Evolutionary conservation across 2,113 vertebrate species (phyloP).

Genomic region (Antennarius striatus): DNA sequence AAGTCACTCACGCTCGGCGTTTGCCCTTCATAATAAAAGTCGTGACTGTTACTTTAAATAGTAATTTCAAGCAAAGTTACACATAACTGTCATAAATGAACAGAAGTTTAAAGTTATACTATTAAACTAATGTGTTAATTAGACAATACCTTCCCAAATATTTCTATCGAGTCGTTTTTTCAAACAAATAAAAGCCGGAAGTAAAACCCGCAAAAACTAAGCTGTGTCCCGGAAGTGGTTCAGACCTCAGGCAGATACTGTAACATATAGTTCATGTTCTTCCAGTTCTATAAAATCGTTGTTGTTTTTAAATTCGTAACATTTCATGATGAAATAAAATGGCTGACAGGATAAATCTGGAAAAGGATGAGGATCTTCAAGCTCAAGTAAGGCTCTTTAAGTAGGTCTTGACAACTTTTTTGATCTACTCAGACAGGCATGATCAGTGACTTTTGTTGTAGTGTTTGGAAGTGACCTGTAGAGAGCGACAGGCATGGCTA

Average conservation of each 20-base stretch:
- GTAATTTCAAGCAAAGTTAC: too few relatives aligned
- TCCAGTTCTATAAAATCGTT: neutral
- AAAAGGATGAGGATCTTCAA: constrained; percentile 70
- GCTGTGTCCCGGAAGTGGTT: constrained; percentile 43
- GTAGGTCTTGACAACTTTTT: neutral
- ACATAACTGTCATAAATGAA: too few relatives aligned
- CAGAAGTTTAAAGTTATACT: too few relatives aligned
- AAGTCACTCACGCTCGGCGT: neutral
- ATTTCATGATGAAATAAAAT: too few relatives aligned
- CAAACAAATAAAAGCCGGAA: too few relatives aligned
- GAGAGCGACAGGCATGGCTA: too few relatives aligned
- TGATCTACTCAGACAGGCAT: neutral
- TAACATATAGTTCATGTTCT: constrained; percentile 6
- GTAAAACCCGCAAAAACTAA: too few relatives aligned
- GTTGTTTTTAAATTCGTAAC: neutral
- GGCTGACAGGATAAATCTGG: constrained; percentile 19
- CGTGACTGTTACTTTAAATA: accelerated
- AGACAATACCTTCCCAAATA: too few relatives aligned
- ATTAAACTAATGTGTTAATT: accelerated
- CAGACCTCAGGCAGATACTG: neutral
- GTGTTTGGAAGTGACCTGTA: too few relatives aligned
- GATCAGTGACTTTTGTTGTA: neutral
- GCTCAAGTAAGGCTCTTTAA: constrained; percentile 67
- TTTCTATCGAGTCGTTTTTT: too few relatives aligned
- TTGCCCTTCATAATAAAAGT: constrained; percentile 60